phyloP scores from a whole-genome alignment of 92 coral and sea anemone genomes.

The Phenganax marumi region DNA sequence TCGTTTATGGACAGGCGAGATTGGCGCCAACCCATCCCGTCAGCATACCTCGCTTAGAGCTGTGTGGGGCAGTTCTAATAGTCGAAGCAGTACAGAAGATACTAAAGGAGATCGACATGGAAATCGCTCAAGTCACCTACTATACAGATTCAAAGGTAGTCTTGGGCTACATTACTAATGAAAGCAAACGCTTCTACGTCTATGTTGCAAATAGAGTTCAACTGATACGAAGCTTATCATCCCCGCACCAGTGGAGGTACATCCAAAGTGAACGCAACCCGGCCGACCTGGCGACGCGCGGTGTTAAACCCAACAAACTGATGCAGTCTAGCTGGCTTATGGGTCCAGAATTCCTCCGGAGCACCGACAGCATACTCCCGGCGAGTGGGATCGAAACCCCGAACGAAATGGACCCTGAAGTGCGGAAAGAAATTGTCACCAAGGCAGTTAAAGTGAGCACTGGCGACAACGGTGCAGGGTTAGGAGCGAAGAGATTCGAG shows the following conservation, averaged over 20 bases:
- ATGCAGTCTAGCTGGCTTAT: slow-evolving; percentile 35
- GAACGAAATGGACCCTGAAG: slow-evolving; percentile 48
- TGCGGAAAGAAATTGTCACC: slow-evolving; percentile 21
- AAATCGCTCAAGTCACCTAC: no score
- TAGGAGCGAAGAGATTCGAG: slow-evolving; percentile 48
- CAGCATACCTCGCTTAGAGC: no score
- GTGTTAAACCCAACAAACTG: slow-evolving; percentile 24
- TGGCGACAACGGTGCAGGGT: not conserved
- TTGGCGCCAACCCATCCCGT: no score
- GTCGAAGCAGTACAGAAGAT: no score
- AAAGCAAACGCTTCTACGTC: no score
- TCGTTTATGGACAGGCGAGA: no score
- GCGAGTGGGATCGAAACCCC: not conserved
- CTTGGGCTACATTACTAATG: no score
- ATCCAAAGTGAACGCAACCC: slow-evolving; percentile 49
- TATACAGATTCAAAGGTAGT: no score
- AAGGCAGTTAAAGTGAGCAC: not conserved
- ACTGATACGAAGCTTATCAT: not conserved
- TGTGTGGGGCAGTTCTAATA: no score
- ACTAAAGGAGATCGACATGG: no score
- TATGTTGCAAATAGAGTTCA: no score
- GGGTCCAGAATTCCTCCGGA: slow-evolving; percentile 52
- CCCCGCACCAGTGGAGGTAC: no score
- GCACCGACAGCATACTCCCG: not conserved
- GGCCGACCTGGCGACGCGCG: slow-evolving; percentile 53